Conservation (phyloP, 2,797 vertebrate genomes). For the Florisuga fusca region DNA sequence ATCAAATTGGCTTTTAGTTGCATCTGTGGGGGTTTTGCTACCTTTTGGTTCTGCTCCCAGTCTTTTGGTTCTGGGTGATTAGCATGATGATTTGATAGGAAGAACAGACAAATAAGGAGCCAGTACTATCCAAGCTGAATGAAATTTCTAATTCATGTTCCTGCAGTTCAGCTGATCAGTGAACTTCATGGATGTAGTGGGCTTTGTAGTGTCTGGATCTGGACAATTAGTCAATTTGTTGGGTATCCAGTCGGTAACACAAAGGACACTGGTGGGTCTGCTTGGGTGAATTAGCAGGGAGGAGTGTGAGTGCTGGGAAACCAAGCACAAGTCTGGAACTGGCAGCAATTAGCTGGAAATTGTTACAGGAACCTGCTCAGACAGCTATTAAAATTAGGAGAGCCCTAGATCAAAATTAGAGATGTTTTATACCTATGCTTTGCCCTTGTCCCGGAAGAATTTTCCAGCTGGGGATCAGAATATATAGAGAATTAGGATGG, state of each 20-base stretch:
- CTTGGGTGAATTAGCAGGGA: neutral
- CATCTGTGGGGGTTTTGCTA: rapidly evolving
- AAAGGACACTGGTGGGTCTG: too few relatives aligned
- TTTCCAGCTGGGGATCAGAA: neutral
- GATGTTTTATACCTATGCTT: neutral
- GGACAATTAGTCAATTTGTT: neutral
- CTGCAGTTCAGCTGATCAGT: neutral
- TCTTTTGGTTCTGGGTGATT: neutral
- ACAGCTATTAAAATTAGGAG: rapidly evolving
- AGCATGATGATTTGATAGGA: neutral
- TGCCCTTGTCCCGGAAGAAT: neutral
- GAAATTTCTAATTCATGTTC: neutral
- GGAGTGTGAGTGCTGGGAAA: neutral
- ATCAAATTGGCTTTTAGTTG: neutral
- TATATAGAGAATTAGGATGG: neutral
- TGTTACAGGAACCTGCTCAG: neutral
- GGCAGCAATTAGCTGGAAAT: neutral
- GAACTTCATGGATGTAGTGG: neutral
- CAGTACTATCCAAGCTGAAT: neutral
- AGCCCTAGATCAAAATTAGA: neutral
- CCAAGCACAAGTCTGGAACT: neutral
- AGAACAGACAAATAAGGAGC: neutral
- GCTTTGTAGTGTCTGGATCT: neutral
- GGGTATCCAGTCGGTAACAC: neutral
- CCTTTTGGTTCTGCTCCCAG: neutral